A percentile compares a stretch with the other conserved stretches of the same genome.
These are phyloP conservation scores for Ephialtes manifestator DNA, from an alignment of 2,888 invertebrate species.

Conservation along the genomic window DNA sequence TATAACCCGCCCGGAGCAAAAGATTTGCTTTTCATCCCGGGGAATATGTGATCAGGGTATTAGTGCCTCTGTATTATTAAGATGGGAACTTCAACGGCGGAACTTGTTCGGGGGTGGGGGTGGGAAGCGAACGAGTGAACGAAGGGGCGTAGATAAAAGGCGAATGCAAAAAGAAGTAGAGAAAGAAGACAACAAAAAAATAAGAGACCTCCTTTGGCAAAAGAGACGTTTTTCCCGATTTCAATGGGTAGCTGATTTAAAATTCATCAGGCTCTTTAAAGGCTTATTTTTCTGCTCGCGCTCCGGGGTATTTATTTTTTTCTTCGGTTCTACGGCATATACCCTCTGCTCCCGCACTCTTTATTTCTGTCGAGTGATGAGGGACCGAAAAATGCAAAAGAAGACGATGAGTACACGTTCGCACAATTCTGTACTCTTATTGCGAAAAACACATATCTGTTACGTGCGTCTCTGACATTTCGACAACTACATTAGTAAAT, in stretches of 20 bases:
- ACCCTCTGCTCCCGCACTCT: conserved; percentile 27
- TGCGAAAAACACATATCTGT: conserved; percentile 63
- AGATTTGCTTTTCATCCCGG: conserved; percentile 84
- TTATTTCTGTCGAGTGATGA: conserved; percentile 55
- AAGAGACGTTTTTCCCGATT: conserved; percentile 84
- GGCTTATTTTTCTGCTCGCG: conserved; percentile 85
- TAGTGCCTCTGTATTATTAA: conserved; percentile 86
- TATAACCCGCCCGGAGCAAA: conserved; percentile 82
- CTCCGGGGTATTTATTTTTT: conserved; percentile 85
- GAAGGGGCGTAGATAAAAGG: conserved; percentile 60
- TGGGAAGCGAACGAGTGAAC: conserved; percentile 58
- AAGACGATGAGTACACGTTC: conserved; percentile 70
- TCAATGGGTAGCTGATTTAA: conserved; percentile 85
- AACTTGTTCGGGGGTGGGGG: conserved; percentile 49
- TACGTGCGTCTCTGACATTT: conserved; percentile 62
- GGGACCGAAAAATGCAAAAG: conserved; percentile 60
- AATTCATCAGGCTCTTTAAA: conserved; percentile 86
- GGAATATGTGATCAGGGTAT: conserved; percentile 86
- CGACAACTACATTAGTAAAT: neutral
- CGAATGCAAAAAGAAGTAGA: conserved; percentile 36
- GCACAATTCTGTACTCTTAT: conserved; percentile 78
- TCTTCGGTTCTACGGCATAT: conserved; percentile 42
- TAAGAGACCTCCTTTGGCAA: conserved; percentile 82
- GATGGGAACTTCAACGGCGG: conserved; percentile 81
- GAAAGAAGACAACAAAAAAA: conserved; percentile 68